Conservation (phyloP, 2,113 vertebrate genomes). For the Azemiops feae region DNA sequence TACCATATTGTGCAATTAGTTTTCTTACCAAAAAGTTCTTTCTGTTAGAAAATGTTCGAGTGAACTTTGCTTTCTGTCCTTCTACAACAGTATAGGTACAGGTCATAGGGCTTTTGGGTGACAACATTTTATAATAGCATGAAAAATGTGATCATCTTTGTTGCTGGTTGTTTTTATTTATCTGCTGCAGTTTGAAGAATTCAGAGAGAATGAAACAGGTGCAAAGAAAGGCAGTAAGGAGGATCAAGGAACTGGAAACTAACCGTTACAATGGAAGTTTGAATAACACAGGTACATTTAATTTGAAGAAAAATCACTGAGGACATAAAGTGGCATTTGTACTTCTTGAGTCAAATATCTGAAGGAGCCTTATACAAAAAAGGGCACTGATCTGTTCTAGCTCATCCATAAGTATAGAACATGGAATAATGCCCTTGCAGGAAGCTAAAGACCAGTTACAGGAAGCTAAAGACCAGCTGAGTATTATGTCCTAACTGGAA, state of each 20-base stretch:
- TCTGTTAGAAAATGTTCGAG: not conserved
- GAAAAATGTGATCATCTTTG: not conserved
- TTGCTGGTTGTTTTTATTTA: not conserved
- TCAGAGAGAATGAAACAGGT: not conserved
- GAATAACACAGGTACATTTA: not conserved
- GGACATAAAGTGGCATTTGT: not conserved
- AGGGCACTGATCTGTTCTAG: not conserved
- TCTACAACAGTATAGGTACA: not conserved
- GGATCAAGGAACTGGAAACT: not conserved
- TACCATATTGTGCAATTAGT: not conserved
- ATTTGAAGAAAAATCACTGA: not conserved
- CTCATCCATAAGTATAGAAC: not conserved
- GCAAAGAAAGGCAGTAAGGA: not conserved
- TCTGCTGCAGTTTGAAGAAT: not conserved
- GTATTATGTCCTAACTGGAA: not conserved
- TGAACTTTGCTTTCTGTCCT: not conserved
- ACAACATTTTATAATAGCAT: not conserved
- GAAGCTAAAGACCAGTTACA: not conserved
- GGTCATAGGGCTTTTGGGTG: not conserved
- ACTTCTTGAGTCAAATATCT: no score
- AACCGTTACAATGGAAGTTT: not conserved
- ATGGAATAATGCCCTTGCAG: not conserved
- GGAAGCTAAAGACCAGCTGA: not conserved
- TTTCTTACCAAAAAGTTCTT: not conserved
- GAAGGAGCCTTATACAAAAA: not conserved